These are phyloP conservation scores for Xiphophorus couchianus DNA, from an alignment of 2,113 vertebrate species.

Conservation along the genomic window DNA sequence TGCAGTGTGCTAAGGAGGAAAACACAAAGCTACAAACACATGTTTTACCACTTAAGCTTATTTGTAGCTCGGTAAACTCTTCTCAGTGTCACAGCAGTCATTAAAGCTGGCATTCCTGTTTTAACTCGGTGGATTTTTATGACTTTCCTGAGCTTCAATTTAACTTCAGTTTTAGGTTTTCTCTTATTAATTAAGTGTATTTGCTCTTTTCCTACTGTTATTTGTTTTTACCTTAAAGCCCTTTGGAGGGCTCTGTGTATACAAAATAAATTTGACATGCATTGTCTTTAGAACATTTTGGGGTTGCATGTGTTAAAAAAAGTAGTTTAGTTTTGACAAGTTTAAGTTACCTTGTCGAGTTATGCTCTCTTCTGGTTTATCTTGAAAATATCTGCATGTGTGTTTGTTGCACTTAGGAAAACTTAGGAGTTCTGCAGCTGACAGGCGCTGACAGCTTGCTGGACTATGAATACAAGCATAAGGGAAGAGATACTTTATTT, in stretches of 20 bases:
- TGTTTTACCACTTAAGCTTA: background rate
- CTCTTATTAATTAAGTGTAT: background rate
- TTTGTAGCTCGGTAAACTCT: background rate
- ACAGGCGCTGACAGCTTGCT: slow-evolving; percentile 29
- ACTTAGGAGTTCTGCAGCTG: slow-evolving; percentile 1
- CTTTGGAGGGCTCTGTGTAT: background rate
- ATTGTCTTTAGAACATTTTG: too few species aligned
- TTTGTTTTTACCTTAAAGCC: slow-evolving; percentile 12
- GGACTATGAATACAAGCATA: slow-evolving; percentile 7
- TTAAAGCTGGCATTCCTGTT: background rate
- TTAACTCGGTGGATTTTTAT: slow-evolving; percentile 11
- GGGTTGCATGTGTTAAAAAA: background rate
- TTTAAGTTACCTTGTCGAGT: background rate
- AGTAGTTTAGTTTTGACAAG: background rate
- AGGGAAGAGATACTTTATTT: slow-evolving; percentile 3
- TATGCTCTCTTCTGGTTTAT: slow-evolving; percentile 10
- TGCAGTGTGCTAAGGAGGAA: slow-evolving; percentile 28
- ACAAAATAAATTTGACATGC: background rate
- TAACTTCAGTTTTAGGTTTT: background rate
- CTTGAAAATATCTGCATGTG: background rate
- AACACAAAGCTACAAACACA: background rate
- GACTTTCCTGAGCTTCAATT: background rate
- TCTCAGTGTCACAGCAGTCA: slow-evolving; percentile 8
- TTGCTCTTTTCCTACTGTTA: background rate
- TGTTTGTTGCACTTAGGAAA: slow-evolving; percentile 12